These are phyloP conservation scores for Actias luna DNA, from an alignment of 2,888 invertebrate species.

Conservation along the genomic window DNA sequence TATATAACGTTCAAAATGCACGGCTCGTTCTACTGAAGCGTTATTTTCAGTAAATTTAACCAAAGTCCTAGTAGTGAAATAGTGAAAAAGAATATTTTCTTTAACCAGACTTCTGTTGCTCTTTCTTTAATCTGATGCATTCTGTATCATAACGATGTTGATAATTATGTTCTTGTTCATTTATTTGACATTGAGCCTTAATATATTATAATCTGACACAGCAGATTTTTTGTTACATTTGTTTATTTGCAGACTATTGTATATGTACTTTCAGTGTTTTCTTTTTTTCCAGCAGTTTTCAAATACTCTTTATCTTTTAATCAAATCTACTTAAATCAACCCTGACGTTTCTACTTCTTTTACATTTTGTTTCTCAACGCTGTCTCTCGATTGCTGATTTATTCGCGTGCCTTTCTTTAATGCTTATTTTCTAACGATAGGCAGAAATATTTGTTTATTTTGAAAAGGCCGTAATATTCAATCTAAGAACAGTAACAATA, in stretches of 20 bases:
- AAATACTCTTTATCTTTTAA: slow-evolving; percentile 10
- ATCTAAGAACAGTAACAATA: background rate
- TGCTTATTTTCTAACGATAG: slow-evolving; percentile 1
- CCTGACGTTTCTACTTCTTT: slow-evolving; percentile 9
- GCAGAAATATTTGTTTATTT: background rate
- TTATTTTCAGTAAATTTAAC: slow-evolving; percentile 11
- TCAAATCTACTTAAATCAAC: slow-evolving; percentile 11
- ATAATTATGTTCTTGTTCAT: background rate
- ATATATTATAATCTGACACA: background rate
- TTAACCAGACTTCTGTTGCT: background rate
- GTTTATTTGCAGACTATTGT: background rate
- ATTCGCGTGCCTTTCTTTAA: background rate
- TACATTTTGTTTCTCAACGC: slow-evolving; percentile 8
- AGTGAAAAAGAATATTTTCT: slow-evolving; percentile 1
- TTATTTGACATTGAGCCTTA: background rate
- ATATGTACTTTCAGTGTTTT: background rate
- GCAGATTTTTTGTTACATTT: background rate
- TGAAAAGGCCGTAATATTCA: background rate
- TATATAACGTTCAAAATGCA: slow-evolving; percentile 27
- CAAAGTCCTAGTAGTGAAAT: slow-evolving; percentile 1
- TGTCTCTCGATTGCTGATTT: slow-evolving; percentile 11
- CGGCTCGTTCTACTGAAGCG: slow-evolving; percentile 7
- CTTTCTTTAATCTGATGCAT: background rate
- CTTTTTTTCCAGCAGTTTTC: background rate
- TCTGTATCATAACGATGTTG: background rate